Base-by-base conservation (phyloP, 2,888 invertebrate species). In the Nyleta sp. region DNA sequence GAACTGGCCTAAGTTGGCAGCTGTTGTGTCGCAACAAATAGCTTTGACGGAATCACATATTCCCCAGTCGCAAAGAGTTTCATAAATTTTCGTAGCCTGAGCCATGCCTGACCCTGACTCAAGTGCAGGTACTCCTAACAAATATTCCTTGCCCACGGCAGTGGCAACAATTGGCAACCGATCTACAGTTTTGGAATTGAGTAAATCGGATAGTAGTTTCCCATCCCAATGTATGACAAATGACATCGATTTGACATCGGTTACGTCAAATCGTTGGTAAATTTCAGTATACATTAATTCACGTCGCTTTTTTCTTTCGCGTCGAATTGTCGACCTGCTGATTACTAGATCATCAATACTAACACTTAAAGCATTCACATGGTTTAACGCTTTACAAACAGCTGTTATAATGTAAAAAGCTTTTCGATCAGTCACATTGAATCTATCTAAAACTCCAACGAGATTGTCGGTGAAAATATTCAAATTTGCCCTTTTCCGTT, bases 1-100 rank as follows among this genome's bases (percentile, higher is more conserved):
- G 76, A 22, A 78, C 48, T 18, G 31, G 18, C 84, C 83, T 40
- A 82, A 80, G 72, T 86, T 86, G 18, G 84, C 71, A 31, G 84
- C 81, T 24, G 84, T 84, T 1, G 85, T 85, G 53, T 86, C 83
- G 81, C 79, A 85, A 80, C 83, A 81, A 15, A 72, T 11, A 0
- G 62, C 62, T 55, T 72, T 28, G 3, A 62, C 17, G 15, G 24
- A 53, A 8, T 82, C 77, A 44, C 53, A 20, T 15, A 85, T 55
- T 38, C 79, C 71, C 82, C 83, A 84, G 17, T 84, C 82, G 17
- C 62, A 38, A 13, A 83, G 42, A 18, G 50, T 57, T 42, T 82
- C 74, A 55, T 67, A 44, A n/a, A 79, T 76, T 17, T 22, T 80
- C 11, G 46, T 22, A n/a, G 82, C 82, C 67, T 81, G 81, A 53